Base-by-base conservation (phyloP, 2,113 vertebrate genomes). In the Eidolon helvum region DNA sequence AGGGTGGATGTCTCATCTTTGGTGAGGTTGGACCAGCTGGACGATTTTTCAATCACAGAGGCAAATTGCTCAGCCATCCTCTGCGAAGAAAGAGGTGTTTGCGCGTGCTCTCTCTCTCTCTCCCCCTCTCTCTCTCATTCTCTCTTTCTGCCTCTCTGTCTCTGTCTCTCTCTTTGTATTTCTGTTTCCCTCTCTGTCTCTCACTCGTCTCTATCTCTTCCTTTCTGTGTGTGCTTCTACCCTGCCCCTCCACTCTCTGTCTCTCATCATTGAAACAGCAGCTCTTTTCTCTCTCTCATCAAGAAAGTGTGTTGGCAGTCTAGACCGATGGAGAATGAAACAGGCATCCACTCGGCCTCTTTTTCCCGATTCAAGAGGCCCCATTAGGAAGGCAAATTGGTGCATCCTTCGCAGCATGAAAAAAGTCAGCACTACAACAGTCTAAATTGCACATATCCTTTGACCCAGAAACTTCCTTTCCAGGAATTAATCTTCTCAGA, bases 81-180 rank as follows among this genome's bases (percentile, higher is more conserved):
- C 98, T 98, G 97, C 43, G 79, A 89, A 38, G 7, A 91, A 79
- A 74, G 4, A n/a, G 6, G 1, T 14, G 16, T 38, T 45, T 77
- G 43, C 45, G 1, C 45, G 45, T 10, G 18, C 7, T 24, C 19
- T 0, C 38, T 53, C 38, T 15, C 16, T 26, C 0, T 50, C 5
- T 0, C 35, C 0, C 48, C 61, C 33, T 22, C 16, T 22, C 9
- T 5, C 10, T 16, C 16, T 3, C n/a, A n/a, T n/a, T 26, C 33
- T 5, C 11, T 28, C 7, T 8, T 0, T 66, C 16, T 10, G n/a
- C n/a, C n/a, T n/a, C n/a, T n/a, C n/a, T n/a, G n/a, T n/a, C 40
- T 43, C 40, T 43, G 4, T 43, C 40, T 43, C 4, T 43, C 40
- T 15, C 30, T 48, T 48, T 48, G 45, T 48, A 48, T 48, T 48